phyloP scores from a whole-genome alignment of 23 tunicate genomes.

The Clavelina lepadiformis region DNA sequence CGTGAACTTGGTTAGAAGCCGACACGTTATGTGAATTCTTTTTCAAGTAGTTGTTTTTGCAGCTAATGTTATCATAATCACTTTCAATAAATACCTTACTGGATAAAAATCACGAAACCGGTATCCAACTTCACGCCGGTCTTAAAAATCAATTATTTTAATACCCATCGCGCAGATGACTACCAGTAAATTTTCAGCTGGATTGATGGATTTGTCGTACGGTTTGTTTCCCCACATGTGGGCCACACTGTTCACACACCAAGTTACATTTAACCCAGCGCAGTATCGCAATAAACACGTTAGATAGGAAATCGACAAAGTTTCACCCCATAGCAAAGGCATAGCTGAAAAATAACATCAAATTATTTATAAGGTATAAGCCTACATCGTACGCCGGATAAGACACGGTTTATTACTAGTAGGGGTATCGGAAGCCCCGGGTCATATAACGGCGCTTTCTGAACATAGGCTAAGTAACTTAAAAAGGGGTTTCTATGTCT shows the following conservation, averaged over 20 bases:
- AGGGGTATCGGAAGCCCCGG: no score
- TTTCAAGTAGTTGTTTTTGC: no score
- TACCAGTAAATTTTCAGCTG: conserved; percentile 58
- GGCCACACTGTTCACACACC: conserved; percentile 87
- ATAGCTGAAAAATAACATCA: conserved; percentile 33
- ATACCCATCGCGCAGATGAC: conserved; percentile 53
- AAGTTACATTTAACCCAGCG: conserved; percentile 31
- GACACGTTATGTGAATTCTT: no score
- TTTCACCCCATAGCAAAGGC: conserved; percentile 57
- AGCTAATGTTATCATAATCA: background rate
- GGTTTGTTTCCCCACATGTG: conserved; percentile 67
- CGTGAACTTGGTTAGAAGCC: no score
- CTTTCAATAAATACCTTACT: background rate
- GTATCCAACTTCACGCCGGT: background rate
- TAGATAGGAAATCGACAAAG: conserved; percentile 28
- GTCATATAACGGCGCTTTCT: no score
- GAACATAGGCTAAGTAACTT: no score
- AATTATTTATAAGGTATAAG: no score
- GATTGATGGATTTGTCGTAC: conserved; percentile 60
- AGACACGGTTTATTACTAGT: no score
- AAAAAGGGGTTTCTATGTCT: no score
- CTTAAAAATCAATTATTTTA: no score
- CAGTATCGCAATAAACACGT: conserved; percentile 44
- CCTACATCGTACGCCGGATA: no score
- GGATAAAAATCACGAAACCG: background rate